Evolutionary conservation across 2,888 invertebrate genomes (phyloP).

Genomic region (Biston stratarius): DNA sequence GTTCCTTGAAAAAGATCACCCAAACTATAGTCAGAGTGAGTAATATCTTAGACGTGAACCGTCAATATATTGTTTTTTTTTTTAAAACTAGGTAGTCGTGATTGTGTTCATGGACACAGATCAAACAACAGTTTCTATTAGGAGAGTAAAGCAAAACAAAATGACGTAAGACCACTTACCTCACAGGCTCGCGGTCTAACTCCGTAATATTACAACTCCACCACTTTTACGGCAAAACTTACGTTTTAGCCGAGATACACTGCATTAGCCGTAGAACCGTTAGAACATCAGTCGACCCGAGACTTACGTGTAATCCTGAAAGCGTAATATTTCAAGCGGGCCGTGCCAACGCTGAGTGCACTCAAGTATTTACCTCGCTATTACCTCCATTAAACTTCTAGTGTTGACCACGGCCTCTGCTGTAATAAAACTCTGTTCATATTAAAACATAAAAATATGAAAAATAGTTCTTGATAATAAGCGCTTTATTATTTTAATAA

Average conservation of each 20-base stretch:
- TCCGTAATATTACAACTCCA: slow-evolving; percentile 20
- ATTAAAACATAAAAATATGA: slow-evolving; percentile 6
- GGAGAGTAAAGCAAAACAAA: background rate
- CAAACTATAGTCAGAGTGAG: no score
- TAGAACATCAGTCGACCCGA: slow-evolving; percentile 51
- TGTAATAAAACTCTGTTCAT: slow-evolving; percentile 12
- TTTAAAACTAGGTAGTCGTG: background rate
- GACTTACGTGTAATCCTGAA: slow-evolving; percentile 65
- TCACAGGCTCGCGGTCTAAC: slow-evolving; percentile 11
- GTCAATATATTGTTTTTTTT: background rate
- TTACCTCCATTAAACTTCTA: slow-evolving; percentile 62
- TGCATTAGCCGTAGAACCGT: slow-evolving; percentile 50
- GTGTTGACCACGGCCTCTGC: slow-evolving; percentile 58
- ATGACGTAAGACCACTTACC: slow-evolving; percentile 10
- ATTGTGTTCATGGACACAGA: background rate
- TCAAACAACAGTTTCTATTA: background rate
- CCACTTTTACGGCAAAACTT: slow-evolving; percentile 33
- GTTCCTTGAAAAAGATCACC: no score
- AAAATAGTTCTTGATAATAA: background rate
- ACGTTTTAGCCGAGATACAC: slow-evolving; percentile 35
- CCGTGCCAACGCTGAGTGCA: slow-evolving; percentile 56
- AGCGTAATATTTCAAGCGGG: slow-evolving; percentile 69
- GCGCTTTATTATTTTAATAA: slow-evolving; percentile 7
- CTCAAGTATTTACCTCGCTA: slow-evolving; percentile 65
- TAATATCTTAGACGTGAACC: no score